Conservation (phyloP, 2,888 invertebrate genomes). For the Scaptomyza flava region DNA sequence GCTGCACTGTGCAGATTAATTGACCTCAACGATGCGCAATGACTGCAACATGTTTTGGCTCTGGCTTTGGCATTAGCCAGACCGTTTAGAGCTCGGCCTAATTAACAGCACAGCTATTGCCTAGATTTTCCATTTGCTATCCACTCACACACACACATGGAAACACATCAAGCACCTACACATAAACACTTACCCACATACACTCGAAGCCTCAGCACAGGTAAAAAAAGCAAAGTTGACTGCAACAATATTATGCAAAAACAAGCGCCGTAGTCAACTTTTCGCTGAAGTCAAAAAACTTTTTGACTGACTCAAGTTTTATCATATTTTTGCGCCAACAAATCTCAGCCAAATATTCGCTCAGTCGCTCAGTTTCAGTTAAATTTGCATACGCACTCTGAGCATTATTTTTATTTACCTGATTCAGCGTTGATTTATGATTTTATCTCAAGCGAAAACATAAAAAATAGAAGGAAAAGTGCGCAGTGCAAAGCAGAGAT, state of each 20-base stretch:
- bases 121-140: conserved; percentile 25
- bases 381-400: conserved; percentile 77
- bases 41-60: conserved; percentile 8
- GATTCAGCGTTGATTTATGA: conserved; percentile 80
- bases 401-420: conserved; percentile 80
- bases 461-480: background rate
- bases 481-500: conserved; percentile 2
- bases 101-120: conserved; percentile 57
- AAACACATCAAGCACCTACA: background rate
- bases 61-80: conserved; percentile 36
- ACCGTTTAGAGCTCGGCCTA: conserved; percentile 49
- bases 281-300: conserved; percentile 60
- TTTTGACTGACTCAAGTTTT: conserved; percentile 72
- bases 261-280: conserved; percentile 44
- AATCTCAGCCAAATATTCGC: conserved; percentile 63
- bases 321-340: conserved; percentile 71
- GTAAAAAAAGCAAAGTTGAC: conserved; percentile 46
- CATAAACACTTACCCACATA: background rate
- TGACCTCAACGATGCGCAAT: conserved; percentile 8
- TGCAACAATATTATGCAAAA: conserved; percentile 71
- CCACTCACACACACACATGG: background rate
- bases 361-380: conserved; percentile 56
- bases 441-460: conserved; percentile 57
- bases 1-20: conserved; percentile 18
- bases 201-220: conserved; percentile 1